Evolutionary conservation across 23 tunicate species (phyloP), one percentile per base, ranked within the genome.

Genomic region (Clavelina lepadiformis): DNA sequence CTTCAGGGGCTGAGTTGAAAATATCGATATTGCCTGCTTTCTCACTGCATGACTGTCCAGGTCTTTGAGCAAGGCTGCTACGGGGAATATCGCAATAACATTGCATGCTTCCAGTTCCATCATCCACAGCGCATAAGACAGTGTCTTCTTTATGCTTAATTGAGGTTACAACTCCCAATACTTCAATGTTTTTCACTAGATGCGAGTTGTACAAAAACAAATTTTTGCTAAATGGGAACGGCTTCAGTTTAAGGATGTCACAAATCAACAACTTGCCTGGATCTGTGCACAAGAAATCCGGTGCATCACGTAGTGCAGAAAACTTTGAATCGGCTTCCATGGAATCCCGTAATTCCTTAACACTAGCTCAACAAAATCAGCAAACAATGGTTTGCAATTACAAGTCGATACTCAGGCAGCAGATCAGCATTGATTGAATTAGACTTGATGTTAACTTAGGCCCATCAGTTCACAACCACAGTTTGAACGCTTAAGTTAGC

Each of bases 81-180:
- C 15, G 11, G 11, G 15, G 49, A 11, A 11, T 41, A 15, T 41
- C 11, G 51, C 70, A 63, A 41, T 24, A 74, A 46, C 80, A 74
- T 3, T 52, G 50, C 50, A 74, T 63, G 21, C 38, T 3, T 20
- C 80, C 80, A 1, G 71, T 62, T 8, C 80, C 80, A 24, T 74
- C 80, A 32, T 74, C 80, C 20, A 74, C 33, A 33, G 29, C 22
- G 33, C 70, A 62, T 20, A 15, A 52, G n/a, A 58, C 31, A 22
- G 51, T 22, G 28, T 63, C 80, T 33, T 74, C 71, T 51, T 63
- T 74, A 31, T 21, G 19, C 29, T 74, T 62, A 8, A 74, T 4
- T 13, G 68, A 62, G 15, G 80, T 74, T 15, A 74, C 62, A 21
- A 74, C 7, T 1, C 71, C 80, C 35, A 62, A 19, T 22, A 74